Evolutionary conservation across 2,797 vertebrate species (phyloP), one percentile per base, ranked within the genome.

Genomic region (Hapalemur alaotrensis): DNA sequence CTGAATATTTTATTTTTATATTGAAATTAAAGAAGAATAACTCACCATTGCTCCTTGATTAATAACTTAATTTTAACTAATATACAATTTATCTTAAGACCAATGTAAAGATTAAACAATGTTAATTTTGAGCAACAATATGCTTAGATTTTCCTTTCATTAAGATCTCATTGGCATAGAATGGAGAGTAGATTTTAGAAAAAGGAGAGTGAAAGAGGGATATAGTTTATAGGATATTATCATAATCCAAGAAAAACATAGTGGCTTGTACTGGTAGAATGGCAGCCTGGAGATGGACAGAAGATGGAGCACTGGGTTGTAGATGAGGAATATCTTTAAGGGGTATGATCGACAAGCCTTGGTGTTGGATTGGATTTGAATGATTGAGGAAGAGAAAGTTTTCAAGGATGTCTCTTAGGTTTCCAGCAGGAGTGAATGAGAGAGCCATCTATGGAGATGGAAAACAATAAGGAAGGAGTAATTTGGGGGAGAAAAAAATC

Each of bases 21-120:
- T 65, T 41, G 46, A 86, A 93, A 79, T 86, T 46, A 95, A 65
- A 96, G 75, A 90, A 93, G 30, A 91, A 38, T 28, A 41, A 46
- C 13, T 78, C 41, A 84, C 28, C 9, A 46, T 79, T 69, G 43
- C 28, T 83, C 23, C 91, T 92, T 86, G 52, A 46, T 50, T 52
- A 91, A 12, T 43, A 73, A 63, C 25, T 52, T 59, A 81, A 80
- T 54, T 65, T 82, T 72, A 50, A 76, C 73, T 59, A 30, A 38
- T 38, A 30, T 82, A 12, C 43, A 50, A 48, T 46, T 94, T 92
- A 38, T 63, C 23, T 28, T 67, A 32, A 61, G 28, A 54, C 7
- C 32, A 65, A 20, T n/a, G 12, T 46, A 61, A 80, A 38, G 46
- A 14, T 81, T 65, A 35, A 79, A 50, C 10, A 43, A 18, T 20